Base-by-base conservation (phyloP, 2,113 vertebrate genomes). In the Rhegmatorhina hoffmannsi region DNA sequence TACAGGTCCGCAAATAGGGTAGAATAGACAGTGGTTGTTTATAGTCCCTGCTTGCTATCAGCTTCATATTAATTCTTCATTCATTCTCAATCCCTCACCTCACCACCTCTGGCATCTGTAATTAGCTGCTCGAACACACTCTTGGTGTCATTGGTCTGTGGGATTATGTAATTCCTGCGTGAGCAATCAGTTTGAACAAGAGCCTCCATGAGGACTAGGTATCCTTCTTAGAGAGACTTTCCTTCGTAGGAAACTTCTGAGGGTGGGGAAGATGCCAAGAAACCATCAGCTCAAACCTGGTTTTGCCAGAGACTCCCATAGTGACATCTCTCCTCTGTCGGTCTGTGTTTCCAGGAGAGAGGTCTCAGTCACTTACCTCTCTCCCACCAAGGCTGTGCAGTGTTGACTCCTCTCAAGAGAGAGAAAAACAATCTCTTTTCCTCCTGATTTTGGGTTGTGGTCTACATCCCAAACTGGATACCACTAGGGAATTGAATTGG, bases 51-150 rank as follows among this genome's bases (percentile, higher is more conserved):
- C 59, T 89, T 77, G 43, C 69, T 90, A 70, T 84, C 75, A 92
- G 66, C 78, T 90, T 83, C 53, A 12, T 86, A 63, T 60, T 81
- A 92, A 91, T 96, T 87, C 83, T 94, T 93, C 43, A 47, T 89
- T 86, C 64, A 43, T 23, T 62, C 72, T 91, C 70, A 82, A 1
- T 87, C 62, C 59, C 56, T 75, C 44, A 77, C 78, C 68, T 95
- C 58, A 59, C 25, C 0, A 0, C 31, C 89, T 88, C 79, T 84
- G 56, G 53, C 5, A 1, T n/a, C 67, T 88, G 56, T 86, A 95
- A 95, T 92, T 76, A 93, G 89, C 83, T 94, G 38, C 44, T 86
- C 85, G 62, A 93, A 74, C 82, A 87, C 28, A 29, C 10, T 82
- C 31, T 64, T 70, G 46, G 73, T 90, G 79, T 74, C 79, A 69